phyloP scores from a whole-genome alignment of 2,888 invertebrate species.

The Zaprionus obscuricornis region DNA sequence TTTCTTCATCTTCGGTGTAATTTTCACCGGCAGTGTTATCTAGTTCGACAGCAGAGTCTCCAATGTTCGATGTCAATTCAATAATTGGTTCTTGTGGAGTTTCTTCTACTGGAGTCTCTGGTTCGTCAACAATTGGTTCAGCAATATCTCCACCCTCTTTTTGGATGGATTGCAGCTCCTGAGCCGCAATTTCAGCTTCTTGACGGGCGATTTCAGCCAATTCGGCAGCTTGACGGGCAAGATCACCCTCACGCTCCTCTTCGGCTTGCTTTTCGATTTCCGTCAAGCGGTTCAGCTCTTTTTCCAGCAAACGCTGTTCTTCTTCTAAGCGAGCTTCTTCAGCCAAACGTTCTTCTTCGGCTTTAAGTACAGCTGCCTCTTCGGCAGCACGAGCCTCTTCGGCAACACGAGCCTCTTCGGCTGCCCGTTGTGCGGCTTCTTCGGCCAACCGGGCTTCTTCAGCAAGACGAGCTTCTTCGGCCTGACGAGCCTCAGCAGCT shows the following conservation, averaged over 20 bases:
- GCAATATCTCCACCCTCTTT: slow-evolving; percentile 64
- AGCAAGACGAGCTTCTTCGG: slow-evolving; percentile 87
- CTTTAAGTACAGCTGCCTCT: slow-evolving; percentile 82
- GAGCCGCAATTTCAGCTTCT: slow-evolving; percentile 86
- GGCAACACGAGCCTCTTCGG: slow-evolving; percentile 38
- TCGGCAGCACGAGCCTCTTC: slow-evolving; percentile 31
- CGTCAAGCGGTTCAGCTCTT: slow-evolving; percentile 84
- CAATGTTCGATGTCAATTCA: slow-evolving; percentile 63
- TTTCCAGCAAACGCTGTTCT: slow-evolving; percentile 84
- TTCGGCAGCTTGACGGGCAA: slow-evolving; percentile 89
- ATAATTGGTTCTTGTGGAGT: slow-evolving; percentile 61
- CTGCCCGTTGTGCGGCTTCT: slow-evolving; percentile 84
- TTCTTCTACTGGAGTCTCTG: slow-evolving; percentile 81
- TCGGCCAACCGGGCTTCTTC: slow-evolving; percentile 86
- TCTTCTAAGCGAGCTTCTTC: slow-evolving; percentile 84
- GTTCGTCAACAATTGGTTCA: slow-evolving; percentile 83
- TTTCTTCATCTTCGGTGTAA: slow-evolving; percentile 60
- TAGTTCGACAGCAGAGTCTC: slow-evolving; percentile 42
- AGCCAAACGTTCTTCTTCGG: slow-evolving; percentile 78
- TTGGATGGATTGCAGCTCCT: slow-evolving; percentile 84
- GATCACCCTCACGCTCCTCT: slow-evolving; percentile 86
- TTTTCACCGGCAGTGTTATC: slow-evolving; percentile 50
- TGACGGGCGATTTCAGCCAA: slow-evolving; percentile 87
- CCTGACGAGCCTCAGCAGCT: slow-evolving; percentile 88
- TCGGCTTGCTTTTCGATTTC: slow-evolving; percentile 85